Evolutionary conservation across 1,140 invertebrate genomes (phyloP).

Genomic region (Battus philenor): DNA sequence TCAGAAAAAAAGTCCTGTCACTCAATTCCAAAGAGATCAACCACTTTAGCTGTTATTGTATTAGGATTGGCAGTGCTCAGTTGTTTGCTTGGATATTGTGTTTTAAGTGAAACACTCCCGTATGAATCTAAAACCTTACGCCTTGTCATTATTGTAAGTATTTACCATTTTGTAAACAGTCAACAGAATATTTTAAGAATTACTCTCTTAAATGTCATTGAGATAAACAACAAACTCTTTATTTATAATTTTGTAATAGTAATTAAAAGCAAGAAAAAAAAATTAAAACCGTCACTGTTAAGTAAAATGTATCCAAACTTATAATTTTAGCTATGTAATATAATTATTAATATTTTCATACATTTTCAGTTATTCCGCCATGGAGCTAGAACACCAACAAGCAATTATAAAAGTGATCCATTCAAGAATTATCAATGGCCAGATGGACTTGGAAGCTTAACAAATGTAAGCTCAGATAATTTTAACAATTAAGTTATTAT

Average conservation of each 20-base stretch:
- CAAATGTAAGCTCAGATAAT: slow-evolving; percentile 79
- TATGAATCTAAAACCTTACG: slow-evolving; percentile 67
- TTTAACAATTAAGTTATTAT: no score
- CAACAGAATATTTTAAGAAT: no score
- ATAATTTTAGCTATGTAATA: background rate
- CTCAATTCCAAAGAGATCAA: slow-evolving; percentile 47
- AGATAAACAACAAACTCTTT: no score
- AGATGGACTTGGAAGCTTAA: slow-evolving; percentile 81
- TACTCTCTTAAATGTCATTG: no score
- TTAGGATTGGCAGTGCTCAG: slow-evolving; percentile 61
- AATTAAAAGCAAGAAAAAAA: no score
- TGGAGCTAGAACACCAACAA: slow-evolving; percentile 83
- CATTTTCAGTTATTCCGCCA: slow-evolving; percentile 83
- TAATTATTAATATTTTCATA: no score
- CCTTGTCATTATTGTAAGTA: slow-evolving; percentile 65
- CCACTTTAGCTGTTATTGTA: slow-evolving; percentile 52
- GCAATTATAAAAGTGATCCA: slow-evolving; percentile 83
- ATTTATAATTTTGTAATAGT: background rate
- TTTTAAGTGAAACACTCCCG: slow-evolving; percentile 58
- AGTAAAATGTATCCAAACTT: no score
- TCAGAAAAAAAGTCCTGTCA: slow-evolving; percentile 33
- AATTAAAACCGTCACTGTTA: no score
- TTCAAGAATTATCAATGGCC: slow-evolving; percentile 82
- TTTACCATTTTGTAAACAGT: no score
- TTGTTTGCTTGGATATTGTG: slow-evolving; percentile 63